Percentiles rank a stretch among this genome's conserved stretches.
These are phyloP conservation scores for Sandelia bainsii DNA, from an alignment of 2,797 vertebrate species.

Conservation along the genomic window DNA sequence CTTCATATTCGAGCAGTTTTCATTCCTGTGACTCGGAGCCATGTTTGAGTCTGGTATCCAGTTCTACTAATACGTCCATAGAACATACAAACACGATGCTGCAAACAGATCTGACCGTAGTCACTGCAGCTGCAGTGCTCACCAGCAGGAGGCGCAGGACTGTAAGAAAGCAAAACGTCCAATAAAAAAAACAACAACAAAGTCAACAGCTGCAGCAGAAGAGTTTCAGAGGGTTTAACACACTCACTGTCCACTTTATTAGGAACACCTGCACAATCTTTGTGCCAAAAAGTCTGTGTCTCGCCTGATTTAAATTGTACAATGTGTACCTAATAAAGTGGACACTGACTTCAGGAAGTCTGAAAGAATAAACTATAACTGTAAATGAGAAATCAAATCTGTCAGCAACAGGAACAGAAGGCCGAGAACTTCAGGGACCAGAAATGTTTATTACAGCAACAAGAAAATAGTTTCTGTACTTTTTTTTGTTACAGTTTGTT, in stretches of 20 bases:
- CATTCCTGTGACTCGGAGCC: too few species aligned
- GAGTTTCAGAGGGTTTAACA: not conserved
- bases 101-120: not conserved
- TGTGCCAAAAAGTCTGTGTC: too few species aligned
- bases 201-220: conserved; percentile 18
- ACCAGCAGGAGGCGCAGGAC: conserved; percentile 18
- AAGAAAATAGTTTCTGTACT: too few species aligned
- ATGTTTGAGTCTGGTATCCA: not conserved
- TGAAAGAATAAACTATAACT: conserved; percentile 2
- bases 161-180: not conserved
- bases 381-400: not conserved
- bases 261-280: not conserved
- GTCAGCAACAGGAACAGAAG: not conserved
- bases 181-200: not conserved
- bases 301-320: not conserved
- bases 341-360: not conserved
- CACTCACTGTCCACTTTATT: conserved; percentile 2
- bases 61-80: conserved; percentile 27
- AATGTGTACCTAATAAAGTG: not conserved
- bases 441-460: too few species aligned
- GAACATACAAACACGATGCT: conserved; percentile 9
- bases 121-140: conserved; percentile 1
- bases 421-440: too few species aligned
- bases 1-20: too few species aligned
- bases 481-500: too few species aligned